Conservation (phyloP, 2,113 vertebrate genomes). For the Otolemur garnettii region DNA sequence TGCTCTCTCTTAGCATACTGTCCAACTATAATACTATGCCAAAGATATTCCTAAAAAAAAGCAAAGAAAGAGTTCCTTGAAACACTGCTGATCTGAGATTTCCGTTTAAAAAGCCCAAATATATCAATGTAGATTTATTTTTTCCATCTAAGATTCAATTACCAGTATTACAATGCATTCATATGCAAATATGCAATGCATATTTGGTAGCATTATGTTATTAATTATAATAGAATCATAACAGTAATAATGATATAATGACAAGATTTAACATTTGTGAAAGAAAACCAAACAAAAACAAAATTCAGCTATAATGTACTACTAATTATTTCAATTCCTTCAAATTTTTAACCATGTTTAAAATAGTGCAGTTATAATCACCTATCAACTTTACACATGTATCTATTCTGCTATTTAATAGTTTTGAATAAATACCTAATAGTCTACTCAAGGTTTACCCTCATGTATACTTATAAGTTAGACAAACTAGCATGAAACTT, state of each 20-base stretch:
- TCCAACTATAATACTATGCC: not conserved
- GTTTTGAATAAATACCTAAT: conserved; percentile 14
- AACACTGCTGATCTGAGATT: conserved; percentile 40
- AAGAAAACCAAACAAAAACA: conserved; percentile 19
- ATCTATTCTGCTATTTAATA: conserved; percentile 10
- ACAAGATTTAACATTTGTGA: conserved; percentile 13
- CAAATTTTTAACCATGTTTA: conserved; percentile 9
- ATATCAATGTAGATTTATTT: not conserved
- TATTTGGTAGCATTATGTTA: not conserved
- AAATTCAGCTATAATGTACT: not conserved
- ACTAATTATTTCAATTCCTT: conserved; percentile 29
- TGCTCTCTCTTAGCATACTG: not conserved
- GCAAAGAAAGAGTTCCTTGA: not conserved
- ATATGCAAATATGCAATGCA: conserved; percentile 9
- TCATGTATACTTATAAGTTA: not conserved
- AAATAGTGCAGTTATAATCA: conserved; percentile 32
- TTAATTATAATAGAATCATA: not conserved
- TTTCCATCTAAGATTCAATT: conserved; percentile 1
- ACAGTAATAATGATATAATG: not conserved
- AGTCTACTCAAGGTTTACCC: not conserved
- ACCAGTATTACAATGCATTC: not conserved
- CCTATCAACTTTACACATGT: not conserved
- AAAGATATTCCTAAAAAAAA: conserved; percentile 53
- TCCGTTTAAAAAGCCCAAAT: conserved; percentile 55
- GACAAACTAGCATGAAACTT: conserved; percentile 38